Base-by-base conservation (phyloP, 2,797 vertebrate genomes). In the Danio aesculapii region DNA sequence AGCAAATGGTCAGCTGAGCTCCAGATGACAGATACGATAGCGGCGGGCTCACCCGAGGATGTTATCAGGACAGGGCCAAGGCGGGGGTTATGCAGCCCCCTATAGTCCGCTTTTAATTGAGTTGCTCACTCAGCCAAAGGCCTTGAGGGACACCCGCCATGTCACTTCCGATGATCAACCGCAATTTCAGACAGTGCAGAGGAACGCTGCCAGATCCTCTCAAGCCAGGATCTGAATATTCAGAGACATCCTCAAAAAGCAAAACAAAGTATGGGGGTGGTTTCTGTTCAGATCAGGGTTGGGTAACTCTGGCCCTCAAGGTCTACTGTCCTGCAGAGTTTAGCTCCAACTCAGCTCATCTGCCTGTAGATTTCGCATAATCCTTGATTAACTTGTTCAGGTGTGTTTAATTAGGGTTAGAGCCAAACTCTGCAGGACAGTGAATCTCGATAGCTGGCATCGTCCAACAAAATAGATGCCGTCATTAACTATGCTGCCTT, bases 101-200 rank as follows among this genome's bases (percentile, higher is more conserved):
- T 90, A 89, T 83, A 89, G 92, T 92, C 92, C 90, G 87, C 87
- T 93, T 88, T 92, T 95, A 94, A 94, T 93, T 94, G 92, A 93
- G 93, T 93, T 93, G 92, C 92, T 93, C 91, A 92, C 91, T 92
- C 92, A 92, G 92, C 90, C 91, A 86, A 90, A 88, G 88, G 89
- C 91, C 89, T 86, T 71, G 46, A 88, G 92, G 91, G 91, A 93
- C 91, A 91, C 90, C 90, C 92, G 86, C 59, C 85, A 78, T 94
- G 93, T 94, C 93, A 93, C 93, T 93, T 93, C 90, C 73, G 86
- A 94, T 94, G 91, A 94, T 92, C 92, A 94, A 93, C 92, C 91
- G 92, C 90, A 91, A 93, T 93, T 90, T 94, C 91, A 92, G 89
- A 88, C 86, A 87, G 89, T 79, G 82, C 87, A 83, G 86, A 88